Evolutionary conservation across 2,888 invertebrate genomes (phyloP).

Genomic region (Drosophila borealis): DNA sequence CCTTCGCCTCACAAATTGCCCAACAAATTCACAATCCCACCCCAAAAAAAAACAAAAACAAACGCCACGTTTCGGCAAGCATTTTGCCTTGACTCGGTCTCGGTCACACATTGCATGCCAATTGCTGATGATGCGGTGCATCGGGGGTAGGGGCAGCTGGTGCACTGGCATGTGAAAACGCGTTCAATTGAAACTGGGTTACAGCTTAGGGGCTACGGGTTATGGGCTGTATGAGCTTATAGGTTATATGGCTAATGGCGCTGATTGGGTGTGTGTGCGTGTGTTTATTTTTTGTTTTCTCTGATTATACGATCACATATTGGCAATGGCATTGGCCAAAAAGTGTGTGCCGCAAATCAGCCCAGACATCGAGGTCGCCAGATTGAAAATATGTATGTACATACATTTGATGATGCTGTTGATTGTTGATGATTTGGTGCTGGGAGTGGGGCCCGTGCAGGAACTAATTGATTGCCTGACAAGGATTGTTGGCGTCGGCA

Average conservation of each 20-base stretch:
- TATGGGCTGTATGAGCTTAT: conserved; percentile 68
- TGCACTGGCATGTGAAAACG: conserved; percentile 79
- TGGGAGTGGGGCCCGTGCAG: conserved; percentile 1
- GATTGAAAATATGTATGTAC: conserved; percentile 45
- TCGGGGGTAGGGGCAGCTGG: conserved; percentile 23
- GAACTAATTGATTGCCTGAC: conserved; percentile 57
- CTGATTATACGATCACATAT: conserved; percentile 34
- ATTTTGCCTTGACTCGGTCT: conserved; percentile 37
- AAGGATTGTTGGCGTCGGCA: conserved; percentile 16
- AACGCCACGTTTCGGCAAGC: conserved; percentile 15
- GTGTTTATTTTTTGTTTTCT: conserved; percentile 15
- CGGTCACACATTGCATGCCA: conserved; percentile 57
- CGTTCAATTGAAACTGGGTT: conserved; percentile 80
- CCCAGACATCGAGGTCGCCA: conserved; percentile 51
- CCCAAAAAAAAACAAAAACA: conserved; percentile 13
- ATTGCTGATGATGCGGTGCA: conserved; percentile 28
- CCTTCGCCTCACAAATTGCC: conserved; percentile 12
- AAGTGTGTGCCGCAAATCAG: conserved; percentile 19
- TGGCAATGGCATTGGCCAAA: conserved; percentile 58
- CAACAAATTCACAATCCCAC: conserved; percentile 3
- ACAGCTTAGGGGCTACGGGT: conserved; percentile 64
- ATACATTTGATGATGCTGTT: conserved; percentile 9
- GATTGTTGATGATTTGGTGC: conserved; percentile 15
- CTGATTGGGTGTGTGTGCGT: conserved; percentile 55
- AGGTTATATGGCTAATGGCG: conserved; percentile 72